Percentiles rank a stretch among this genome's conserved stretches.
Evolutionary conservation across 2,888 invertebrate species (phyloP).

Genomic region (Pimpla rufipes): DNA sequence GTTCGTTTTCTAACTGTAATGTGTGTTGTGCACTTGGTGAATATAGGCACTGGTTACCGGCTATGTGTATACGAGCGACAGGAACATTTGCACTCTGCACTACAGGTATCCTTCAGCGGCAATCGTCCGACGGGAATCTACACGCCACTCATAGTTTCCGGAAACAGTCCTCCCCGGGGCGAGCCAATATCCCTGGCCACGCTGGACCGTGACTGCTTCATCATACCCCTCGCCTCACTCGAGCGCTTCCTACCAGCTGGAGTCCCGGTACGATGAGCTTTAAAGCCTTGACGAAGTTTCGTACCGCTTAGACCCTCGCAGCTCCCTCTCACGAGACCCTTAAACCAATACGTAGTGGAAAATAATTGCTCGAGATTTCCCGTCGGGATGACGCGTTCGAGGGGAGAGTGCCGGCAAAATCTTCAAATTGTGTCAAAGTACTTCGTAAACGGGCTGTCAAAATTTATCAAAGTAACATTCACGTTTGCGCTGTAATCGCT

Average conservation of each 20-base stretch:
- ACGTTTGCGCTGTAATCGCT: too few relatives aligned
- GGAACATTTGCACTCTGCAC: constrained; percentile 66
- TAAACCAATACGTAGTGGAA: neutral
- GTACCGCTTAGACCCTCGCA: neutral
- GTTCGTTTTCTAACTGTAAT: neutral
- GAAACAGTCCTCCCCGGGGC: constrained; percentile 85
- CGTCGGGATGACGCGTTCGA: too few relatives aligned
- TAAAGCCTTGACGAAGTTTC: constrained; percentile 42
- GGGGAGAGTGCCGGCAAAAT: too few relatives aligned
- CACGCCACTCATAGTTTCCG: constrained; percentile 82
- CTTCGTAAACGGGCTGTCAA: too few relatives aligned
- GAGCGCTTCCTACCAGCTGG: constrained; percentile 96
- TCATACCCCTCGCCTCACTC: constrained; percentile 95
- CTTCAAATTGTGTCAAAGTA: too few relatives aligned
- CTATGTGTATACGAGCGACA: constrained; percentile 47
- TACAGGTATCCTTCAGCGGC: constrained; percentile 84
- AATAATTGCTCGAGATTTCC: too few relatives aligned
- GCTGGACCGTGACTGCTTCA: constrained; percentile 96
- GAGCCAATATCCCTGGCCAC: constrained; percentile 93
- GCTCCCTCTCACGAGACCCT: constrained; percentile 20
- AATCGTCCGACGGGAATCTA: constrained; percentile 81
- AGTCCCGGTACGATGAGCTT: constrained; percentile 89
- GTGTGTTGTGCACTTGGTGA: neutral
- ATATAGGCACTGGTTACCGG: constrained; percentile 11
- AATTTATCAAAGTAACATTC: too few relatives aligned